Percentiles rank a stretch among this genome's conserved stretches.
Conservation (phyloP, 2,797 vertebrate genomes). For the Hoplostethus atlanticus region DNA sequence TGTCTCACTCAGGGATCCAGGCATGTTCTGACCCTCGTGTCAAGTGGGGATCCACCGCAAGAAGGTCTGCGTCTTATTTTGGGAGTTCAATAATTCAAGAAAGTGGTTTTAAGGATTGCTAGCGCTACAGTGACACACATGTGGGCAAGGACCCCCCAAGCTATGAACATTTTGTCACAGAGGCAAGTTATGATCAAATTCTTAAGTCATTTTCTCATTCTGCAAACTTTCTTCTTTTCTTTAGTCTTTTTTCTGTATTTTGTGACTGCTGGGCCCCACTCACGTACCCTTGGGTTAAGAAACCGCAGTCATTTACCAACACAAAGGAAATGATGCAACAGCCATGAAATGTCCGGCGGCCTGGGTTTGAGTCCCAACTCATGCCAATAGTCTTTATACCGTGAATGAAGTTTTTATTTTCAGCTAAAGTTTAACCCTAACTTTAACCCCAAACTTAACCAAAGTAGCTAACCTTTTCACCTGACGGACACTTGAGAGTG, state of each 20-base stretch:
- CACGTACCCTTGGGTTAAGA: too few species aligned
- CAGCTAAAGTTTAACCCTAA: too few species aligned
- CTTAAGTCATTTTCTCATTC: background rate
- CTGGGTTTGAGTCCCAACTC: too few species aligned
- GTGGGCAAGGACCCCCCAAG: background rate
- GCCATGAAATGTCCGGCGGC: background rate
- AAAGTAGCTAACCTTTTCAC: too few species aligned
- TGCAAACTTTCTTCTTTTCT: background rate
- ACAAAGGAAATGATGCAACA: too few species aligned
- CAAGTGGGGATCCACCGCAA: background rate
- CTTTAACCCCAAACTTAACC: too few species aligned
- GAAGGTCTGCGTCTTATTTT: background rate
- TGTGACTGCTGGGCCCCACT: background rate
- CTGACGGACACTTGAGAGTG: too few species aligned
- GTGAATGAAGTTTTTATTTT: too few species aligned
- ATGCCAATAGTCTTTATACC: too few species aligned
- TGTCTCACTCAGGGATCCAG: background rate
- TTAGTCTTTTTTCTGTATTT: background rate
- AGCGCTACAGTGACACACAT: background rate
- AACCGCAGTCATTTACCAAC: too few species aligned
- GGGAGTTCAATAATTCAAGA: background rate
- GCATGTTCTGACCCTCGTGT: background rate
- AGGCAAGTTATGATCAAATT: background rate
- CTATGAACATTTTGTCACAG: background rate
- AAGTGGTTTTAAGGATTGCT: background rate